A percentile compares a stretch with the other conserved stretches of the same genome.
These are phyloP conservation scores for Cydia strobilella DNA, from an alignment of 1,140 invertebrate species.

Conservation along the genomic window DNA sequence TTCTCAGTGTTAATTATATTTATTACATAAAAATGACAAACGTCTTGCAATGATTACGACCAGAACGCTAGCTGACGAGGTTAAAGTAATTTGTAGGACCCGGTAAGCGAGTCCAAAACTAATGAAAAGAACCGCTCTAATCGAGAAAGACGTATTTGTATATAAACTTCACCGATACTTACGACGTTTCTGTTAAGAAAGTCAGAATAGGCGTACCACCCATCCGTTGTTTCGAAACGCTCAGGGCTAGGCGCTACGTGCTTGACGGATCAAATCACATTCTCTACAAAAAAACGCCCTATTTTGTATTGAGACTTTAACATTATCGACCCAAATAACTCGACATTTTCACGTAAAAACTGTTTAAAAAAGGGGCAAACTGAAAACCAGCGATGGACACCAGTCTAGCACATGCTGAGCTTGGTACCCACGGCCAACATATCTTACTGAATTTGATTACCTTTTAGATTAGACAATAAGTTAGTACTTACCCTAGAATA, in stretches of 20 bases:
- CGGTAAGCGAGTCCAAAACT: constrained; percentile 3
- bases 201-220: constrained; percentile 25
- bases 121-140: not conserved
- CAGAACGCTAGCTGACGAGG: constrained; percentile 7
- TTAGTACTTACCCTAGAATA: no score
- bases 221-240: constrained; percentile 27
- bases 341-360: not conserved
- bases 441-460: no score
- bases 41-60: constrained; percentile 4
- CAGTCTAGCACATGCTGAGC: no score
- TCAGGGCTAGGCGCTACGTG: constrained; percentile 28
- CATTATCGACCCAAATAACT: constrained; percentile 2
- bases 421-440: no score
- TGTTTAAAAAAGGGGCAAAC: no score
- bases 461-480: no score
- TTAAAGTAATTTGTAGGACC: constrained; percentile 11
- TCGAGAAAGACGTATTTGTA: not conserved
- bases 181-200: not conserved
- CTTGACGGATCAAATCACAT: constrained; percentile 24
- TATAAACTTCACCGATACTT: not conserved
- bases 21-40: constrained; percentile 4
- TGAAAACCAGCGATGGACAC: no score
- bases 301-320: constrained; percentile 7
- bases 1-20: not conserved
- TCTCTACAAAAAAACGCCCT: constrained; percentile 5